phyloP scores from a whole-genome alignment of 2,888 invertebrate species.

The Oasisia sp. region DNA sequence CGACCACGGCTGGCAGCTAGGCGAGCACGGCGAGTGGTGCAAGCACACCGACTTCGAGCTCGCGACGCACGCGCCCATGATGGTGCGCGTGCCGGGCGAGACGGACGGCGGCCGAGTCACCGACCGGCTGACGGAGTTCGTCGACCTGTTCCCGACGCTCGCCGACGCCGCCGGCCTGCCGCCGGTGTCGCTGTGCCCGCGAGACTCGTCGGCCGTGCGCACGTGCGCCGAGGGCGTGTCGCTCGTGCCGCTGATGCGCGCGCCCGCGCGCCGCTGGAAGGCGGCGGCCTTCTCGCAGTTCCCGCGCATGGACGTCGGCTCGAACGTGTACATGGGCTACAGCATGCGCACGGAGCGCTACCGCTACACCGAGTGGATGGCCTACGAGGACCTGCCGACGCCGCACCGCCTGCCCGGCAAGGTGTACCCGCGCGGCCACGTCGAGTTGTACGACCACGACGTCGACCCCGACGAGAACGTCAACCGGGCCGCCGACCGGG shows the following conservation, averaged over 20 bases:
- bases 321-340: conserved; percentile 49
- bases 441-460: conserved; percentile 36
- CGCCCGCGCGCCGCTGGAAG: conserved; percentile 35
- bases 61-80: conserved; percentile 49
- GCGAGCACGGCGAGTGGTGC: conserved; percentile 43
- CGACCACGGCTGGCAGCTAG: conserved; percentile 43
- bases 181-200: conserved; percentile 34
- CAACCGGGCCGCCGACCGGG: background rate
- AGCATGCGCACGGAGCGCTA: conserved; percentile 44
- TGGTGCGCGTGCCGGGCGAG: conserved; percentile 40
- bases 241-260: conserved; percentile 32
- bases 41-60: conserved; percentile 51
- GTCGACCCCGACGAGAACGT: conserved; percentile 35
- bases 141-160: conserved; percentile 37
- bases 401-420: background rate
- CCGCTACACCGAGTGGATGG: conserved; percentile 44
- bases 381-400: conserved; percentile 34
- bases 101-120: conserved; percentile 25
- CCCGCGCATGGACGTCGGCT: conserved; percentile 41
- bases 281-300: conserved; percentile 40
- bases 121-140: conserved; percentile 32
- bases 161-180: conserved; percentile 34
- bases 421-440: background rate
- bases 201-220: conserved; percentile 27
- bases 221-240: conserved; percentile 38